These are phyloP conservation scores for silkworm (Bombyx mori) DNA, from an alignment of 1,140 invertebrate genomes.

Conservation along the genomic window ASM3026992v2 NC_085123.1:11366501-11367000, in stretches of 20 bases:
- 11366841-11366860: constrained; percentile 2
- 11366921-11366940: not conserved
- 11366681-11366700: not conserved
- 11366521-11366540: too few relatives aligned
- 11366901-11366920: not conserved
- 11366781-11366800: constrained; percentile 11
- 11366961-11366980: too few relatives aligned
- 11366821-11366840: constrained; percentile 8
- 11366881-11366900: not conserved
- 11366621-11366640: not conserved
- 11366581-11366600: not conserved
- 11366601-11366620: not conserved
- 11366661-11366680: not conserved
- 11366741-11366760: constrained; percentile 5
- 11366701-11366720: not conserved
- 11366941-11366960: too few relatives aligned
- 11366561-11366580: not conserved
- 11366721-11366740: not conserved
- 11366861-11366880: too few relatives aligned
- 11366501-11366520: too few relatives aligned
- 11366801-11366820: constrained; percentile 6
- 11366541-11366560: too few relatives aligned
- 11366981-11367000: too few relatives aligned
- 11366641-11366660: not conserved
- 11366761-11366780: constrained; percentile 18